phyloP scores from a whole-genome alignment of 2,113 vertebrate genomes.

The Rhinoptilus africanus region DNA sequence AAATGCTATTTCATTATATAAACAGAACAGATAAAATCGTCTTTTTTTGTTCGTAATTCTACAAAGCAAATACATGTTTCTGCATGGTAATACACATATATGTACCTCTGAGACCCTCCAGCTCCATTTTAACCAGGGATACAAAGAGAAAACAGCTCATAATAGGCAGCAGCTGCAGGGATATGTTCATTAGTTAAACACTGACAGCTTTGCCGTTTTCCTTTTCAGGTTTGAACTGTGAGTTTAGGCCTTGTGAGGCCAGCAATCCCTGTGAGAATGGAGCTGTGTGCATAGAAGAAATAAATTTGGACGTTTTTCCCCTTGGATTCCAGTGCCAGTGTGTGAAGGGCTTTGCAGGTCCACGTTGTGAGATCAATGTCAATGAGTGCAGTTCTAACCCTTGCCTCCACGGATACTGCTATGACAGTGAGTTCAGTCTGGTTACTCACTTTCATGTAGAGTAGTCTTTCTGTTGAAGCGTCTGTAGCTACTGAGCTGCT shows the following conservation, averaged over 20 bases:
- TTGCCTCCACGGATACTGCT: conserved; percentile 81
- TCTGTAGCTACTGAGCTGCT: conserved; percentile 27
- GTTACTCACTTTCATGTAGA: neutral
- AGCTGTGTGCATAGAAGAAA: conserved; percentile 76
- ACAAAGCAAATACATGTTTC: neutral
- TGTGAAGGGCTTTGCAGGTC: conserved; percentile 75
- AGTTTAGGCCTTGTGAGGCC: conserved; percentile 78
- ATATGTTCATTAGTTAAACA: conserved; percentile 8
- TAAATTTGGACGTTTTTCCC: conserved; percentile 73
- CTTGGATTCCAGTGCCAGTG: conserved; percentile 80
- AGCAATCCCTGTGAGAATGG: conserved; percentile 80
- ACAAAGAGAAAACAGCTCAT: neutral
- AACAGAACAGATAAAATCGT: neutral
- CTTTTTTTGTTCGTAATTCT: neutral
- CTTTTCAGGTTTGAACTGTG: conserved; percentile 77
- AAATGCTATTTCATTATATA: neutral
- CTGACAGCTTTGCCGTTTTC: conserved; percentile 11
- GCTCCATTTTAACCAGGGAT: neutral
- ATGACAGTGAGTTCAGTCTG: conserved; percentile 73
- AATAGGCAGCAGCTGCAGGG: neutral
- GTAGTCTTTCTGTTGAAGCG: neutral
- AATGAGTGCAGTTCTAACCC: conserved; percentile 80
- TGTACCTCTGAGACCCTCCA: neutral
- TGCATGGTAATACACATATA: neutral
- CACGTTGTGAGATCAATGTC: conserved; percentile 80